A percentile compares a stretch with the other conserved stretches of the same genome.
These are phyloP conservation scores for Lagorchestes hirsutus DNA, from an alignment of 2,797 vertebrate species.

Conservation along the genomic window DNA sequence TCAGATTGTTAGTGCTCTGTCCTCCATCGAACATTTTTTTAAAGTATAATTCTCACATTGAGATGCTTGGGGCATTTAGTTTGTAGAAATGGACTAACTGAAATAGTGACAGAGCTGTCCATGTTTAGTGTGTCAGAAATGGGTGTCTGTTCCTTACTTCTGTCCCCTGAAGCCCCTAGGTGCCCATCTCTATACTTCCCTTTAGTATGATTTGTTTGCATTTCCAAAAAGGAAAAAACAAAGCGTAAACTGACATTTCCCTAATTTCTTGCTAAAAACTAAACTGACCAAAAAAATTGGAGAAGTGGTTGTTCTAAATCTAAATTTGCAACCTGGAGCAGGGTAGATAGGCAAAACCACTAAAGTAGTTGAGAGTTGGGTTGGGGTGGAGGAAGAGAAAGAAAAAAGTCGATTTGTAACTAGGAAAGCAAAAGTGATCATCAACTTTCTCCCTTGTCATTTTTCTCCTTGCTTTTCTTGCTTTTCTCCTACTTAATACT, in stretches of 20 bases:
- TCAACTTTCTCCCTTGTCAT: slow-evolving; percentile 68
- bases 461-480: slow-evolving; percentile 83
- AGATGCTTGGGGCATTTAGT: neutral
- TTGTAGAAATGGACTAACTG: neutral
- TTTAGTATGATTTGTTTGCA: neutral
- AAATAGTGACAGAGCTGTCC: neutral
- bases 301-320: slow-evolving; percentile 44
- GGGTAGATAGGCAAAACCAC: slow-evolving; percentile 45
- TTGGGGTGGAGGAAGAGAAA: too few species aligned
- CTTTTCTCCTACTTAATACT: slow-evolving; percentile 77
- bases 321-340: slow-evolving; percentile 54
- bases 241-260: neutral
- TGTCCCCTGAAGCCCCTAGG: neutral
- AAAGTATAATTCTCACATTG: neutral
- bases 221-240: neutral
- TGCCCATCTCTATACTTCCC: neutral
- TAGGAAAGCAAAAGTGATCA: slow-evolving; percentile 25
- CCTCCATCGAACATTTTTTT: neutral
- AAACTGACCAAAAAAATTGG: slow-evolving; percentile 49
- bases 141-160: neutral
- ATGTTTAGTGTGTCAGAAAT: neutral
- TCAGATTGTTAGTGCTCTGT: neutral
- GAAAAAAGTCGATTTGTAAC: slow-evolving; percentile 39
- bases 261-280: neutral
- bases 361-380: slow-evolving; percentile 42